Evolutionary conservation across 1,140 invertebrate genomes (phyloP).

Genomic region (Drosophila suzukii): DNA sequence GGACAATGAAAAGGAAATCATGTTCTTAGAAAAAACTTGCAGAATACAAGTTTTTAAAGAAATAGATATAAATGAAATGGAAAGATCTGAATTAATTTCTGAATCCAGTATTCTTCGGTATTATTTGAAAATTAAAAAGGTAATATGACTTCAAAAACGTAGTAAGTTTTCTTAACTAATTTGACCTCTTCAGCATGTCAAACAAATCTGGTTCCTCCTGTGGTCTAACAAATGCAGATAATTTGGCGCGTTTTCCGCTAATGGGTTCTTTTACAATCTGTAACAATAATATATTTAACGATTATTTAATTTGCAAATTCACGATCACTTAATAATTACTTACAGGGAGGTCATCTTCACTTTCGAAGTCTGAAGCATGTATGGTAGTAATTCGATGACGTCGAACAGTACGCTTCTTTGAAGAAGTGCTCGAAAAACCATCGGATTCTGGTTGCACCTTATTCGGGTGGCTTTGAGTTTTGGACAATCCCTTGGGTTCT

Average conservation of each 20-base stretch:
- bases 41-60: not conserved
- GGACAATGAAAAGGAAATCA: not conserved
- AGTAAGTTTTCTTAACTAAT: not conserved
- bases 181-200: not conserved
- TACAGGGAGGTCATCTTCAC: not conserved
- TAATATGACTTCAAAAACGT: not conserved
- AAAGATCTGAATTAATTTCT: not conserved
- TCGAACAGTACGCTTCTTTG: not conserved
- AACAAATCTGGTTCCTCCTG: not conserved
- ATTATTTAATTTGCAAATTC: not conserved
- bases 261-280: not conserved
- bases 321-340: not conserved
- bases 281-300: not conserved
- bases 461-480: not conserved
- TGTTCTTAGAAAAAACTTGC: slow-evolving; percentile 3
- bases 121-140: no score
- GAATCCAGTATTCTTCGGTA: no score
- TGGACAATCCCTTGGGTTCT: not conserved
- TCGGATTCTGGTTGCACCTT: not conserved
- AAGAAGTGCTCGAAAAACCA: not conserved
- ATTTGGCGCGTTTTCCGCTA: not conserved
- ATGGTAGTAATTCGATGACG: not conserved
- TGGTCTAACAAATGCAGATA: not conserved
- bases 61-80: not conserved
- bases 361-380: not conserved